phyloP scores from a whole-genome alignment of 2,797 vertebrate genomes.

The Clarias fuscus region DNA sequence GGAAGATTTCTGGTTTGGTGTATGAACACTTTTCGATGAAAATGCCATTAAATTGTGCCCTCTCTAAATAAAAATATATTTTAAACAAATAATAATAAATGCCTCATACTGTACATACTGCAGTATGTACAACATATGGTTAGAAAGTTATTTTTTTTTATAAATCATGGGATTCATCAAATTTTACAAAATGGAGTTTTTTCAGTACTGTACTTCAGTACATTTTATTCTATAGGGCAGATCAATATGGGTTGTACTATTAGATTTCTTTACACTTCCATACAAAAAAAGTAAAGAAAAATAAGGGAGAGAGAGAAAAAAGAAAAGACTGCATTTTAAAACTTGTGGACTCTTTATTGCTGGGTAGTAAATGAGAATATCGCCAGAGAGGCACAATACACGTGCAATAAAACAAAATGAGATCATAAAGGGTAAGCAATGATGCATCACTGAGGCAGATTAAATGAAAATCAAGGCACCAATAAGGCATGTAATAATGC shows the following conservation, averaged over 20 bases:
- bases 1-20: no score
- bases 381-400: constrained; percentile 75
- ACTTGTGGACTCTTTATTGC: constrained; percentile 72
- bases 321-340: constrained; percentile 71
- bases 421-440: constrained; percentile 79
- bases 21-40: no score
- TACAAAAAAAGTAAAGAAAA: constrained; percentile 36
- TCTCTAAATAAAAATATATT: no score
- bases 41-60: no score
- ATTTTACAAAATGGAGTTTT: neutral
- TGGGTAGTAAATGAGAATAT: constrained; percentile 71
- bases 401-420: constrained; percentile 83
- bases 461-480: constrained; percentile 83
- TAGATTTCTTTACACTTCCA: constrained; percentile 28
- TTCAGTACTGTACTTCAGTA: neutral
- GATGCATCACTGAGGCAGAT: constrained; percentile 76
- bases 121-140: neutral
- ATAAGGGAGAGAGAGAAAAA: constrained; percentile 17
- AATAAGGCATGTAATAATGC: constrained; percentile 81
- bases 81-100: neutral
- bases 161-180: neutral
- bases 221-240: neutral
- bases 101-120: neutral
- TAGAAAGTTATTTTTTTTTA: constrained; percentile 6
- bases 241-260: neutral